Base-by-base conservation (phyloP, 2,113 vertebrate genomes). In the Ciconia stormi region DNA sequence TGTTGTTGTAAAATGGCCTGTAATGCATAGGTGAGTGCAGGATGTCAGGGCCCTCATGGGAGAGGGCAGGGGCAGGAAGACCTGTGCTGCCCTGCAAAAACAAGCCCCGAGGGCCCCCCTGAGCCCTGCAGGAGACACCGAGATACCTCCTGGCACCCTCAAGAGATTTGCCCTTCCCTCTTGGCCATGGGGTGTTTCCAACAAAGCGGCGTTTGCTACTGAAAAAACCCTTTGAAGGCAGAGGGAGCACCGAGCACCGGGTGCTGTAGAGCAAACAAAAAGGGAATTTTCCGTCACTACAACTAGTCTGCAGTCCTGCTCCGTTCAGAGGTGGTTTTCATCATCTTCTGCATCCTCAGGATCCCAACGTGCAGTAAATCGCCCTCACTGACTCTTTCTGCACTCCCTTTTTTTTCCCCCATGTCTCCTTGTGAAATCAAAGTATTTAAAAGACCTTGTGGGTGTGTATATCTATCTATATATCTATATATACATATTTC, bases 151-250 rank as follows among this genome's bases (percentile, higher is more conserved):
- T 50, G 25, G 53, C 4, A 2, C 13, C 19, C 18, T 66, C 29
- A 18, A 40, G 61, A 61, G 30, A 13, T 77, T 22, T 62, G 5
- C 27, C 47, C 16, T 87, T 61, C 29, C 13, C 29, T 81, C n/a
- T 65, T 40, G 23, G n/a, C 42, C 8, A 3, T 26, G 62, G 22
- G 11, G 11, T 7, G 23, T 29, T 86, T n/a, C 47, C 30, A 29
- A 8, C 52, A 56, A 47, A 81, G n/a, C 2, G 0, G 16, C 0
- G 0, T 70, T 61, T 74, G 46, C 50, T 42, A 4, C 58, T 26
- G 56, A 34, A 56, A 58, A 53, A 58, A 53, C 30, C 5, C 36
- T 44, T 49, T 20, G 78, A 55, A 46, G 21, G 52, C 58, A 84
- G 32, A 25, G 25, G 4, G 18, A 53, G 13, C 38, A 27, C 42